Evolutionary conservation across 2,888 invertebrate species (phyloP), one percentile per base, ranked within the genome.

Genomic region (Alitta virens): DNA sequence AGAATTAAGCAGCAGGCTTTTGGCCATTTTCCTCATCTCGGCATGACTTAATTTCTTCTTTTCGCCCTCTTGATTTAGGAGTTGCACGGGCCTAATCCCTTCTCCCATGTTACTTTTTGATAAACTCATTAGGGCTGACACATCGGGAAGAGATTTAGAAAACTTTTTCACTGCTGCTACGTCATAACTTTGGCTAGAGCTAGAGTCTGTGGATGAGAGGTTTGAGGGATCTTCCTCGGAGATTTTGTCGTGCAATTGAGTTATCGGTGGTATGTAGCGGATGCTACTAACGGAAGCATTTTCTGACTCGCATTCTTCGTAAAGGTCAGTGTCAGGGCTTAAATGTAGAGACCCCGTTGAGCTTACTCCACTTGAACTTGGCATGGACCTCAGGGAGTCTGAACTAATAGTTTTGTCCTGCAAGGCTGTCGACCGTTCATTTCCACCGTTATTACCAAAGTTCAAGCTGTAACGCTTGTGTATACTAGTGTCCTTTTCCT

Each of bases 381-480:
- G 80, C 63, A 82, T 74, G 68, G 81, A 82, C 59, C 79, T 76
- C 56, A 83, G 73, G 5, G 82, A 83, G 69, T 83, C 83, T 5
- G 78, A 72, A 65, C 80, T 82, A 61, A 76, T 69, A 51, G 74
- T 74, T 70, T 78, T 78, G 53, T 70, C 71, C 57, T 71, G 71
- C n/a, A 76, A 67, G 51, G 71, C 67, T 60, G 72, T 69, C 59
- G 71, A 65, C 60, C 70, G 64, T 52, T 75, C 71, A 60, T 70
- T 63, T 71, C 71, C n/a, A 71, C 60, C n/a, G 61, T 68, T 61
- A 67, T 79, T 62, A 81, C 85, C 75, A 70, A 84, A 86, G 78
- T 87, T 87, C 86, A 87, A 87, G 18, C 87, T 87, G 63, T 87
- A 78, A 54, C 87, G 82, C 77, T 88, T 88, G 77, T 87, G 85